phyloP scores from a whole-genome alignment of 2,888 invertebrate genomes.

The Eulithis prunata region DNA sequence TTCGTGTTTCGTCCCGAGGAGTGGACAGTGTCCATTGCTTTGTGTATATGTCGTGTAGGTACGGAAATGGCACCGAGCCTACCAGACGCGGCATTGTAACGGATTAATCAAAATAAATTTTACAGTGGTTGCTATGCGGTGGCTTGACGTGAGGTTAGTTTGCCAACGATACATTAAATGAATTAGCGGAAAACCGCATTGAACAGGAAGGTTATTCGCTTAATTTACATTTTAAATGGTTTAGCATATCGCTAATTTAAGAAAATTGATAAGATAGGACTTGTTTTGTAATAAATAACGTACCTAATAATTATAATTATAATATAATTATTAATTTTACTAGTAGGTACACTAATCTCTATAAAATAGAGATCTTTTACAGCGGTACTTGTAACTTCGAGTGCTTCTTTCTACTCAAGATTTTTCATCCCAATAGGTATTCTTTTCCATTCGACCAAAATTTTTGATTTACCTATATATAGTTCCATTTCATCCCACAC shows the following conservation, averaged over 20 bases:
- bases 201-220: conserved; percentile 7
- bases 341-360: too few relatives aligned
- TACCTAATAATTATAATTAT: too few relatives aligned
- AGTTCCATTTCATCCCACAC: too few relatives aligned
- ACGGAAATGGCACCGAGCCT: conserved; percentile 61
- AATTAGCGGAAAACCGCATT: conserved; percentile 49
- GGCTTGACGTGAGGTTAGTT: conserved; percentile 57
- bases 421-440: too few relatives aligned
- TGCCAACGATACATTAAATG: conserved; percentile 64
- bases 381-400: too few relatives aligned
- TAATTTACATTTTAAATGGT: conserved; percentile 11
- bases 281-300: neutral
- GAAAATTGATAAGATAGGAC: neutral
- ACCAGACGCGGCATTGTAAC: conserved; percentile 48
- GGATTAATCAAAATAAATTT: conserved; percentile 72
- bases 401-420: too few relatives aligned
- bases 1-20: conserved; percentile 73
- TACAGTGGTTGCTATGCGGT: conserved; percentile 44
- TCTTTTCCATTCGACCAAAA: too few relatives aligned
- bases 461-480: too few relatives aligned
- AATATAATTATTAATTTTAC: too few relatives aligned
- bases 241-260: neutral
- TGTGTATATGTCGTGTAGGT: conserved; percentile 66
- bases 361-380: too few relatives aligned
- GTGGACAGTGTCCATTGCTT: conserved; percentile 73